Percentiles rank a stretch among this genome's conserved stretches.
These are phyloP conservation scores for Sarcophaga caerulescens DNA, from an alignment of 2,888 invertebrate species.

Conservation along the genomic window DNA sequence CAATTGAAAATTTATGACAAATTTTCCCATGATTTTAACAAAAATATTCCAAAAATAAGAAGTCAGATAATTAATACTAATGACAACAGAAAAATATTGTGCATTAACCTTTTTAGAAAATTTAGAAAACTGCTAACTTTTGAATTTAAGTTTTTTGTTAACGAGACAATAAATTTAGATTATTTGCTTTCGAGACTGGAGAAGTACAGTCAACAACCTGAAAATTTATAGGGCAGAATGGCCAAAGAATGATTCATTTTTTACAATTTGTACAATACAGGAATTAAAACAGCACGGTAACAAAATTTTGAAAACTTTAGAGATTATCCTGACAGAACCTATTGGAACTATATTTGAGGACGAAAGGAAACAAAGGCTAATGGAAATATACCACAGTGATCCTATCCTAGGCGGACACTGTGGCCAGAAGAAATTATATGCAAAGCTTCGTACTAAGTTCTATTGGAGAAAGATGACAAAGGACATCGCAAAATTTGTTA, in stretches of 20 bases:
- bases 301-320: slow-evolving; percentile 20
- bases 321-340: slow-evolving; percentile 15
- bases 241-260: slow-evolving; percentile 19
- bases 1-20: slow-evolving; percentile 16
- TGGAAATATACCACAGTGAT: slow-evolving; percentile 38
- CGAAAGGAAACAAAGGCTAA: slow-evolving; percentile 15
- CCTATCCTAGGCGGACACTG: slow-evolving; percentile 38
- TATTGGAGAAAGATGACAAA: slow-evolving; percentile 58
- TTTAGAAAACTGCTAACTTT: slow-evolving; percentile 29
- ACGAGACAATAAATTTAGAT: slow-evolving; percentile 26
- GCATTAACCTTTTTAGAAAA: slow-evolving; percentile 41
- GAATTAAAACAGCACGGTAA: background rate
- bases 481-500: slow-evolving; percentile 45
- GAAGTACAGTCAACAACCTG: background rate
- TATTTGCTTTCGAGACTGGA: slow-evolving; percentile 28
- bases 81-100: background rate
- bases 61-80: slow-evolving; percentile 1
- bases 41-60: slow-evolving; percentile 32
- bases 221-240: slow-evolving; percentile 22
- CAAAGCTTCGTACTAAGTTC: slow-evolving; percentile 43
- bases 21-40: slow-evolving; percentile 23
- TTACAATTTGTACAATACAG: slow-evolving; percentile 10
- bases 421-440: slow-evolving; percentile 16
- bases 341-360: slow-evolving; percentile 15
- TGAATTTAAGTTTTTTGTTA: slow-evolving; percentile 26